phyloP scores from a whole-genome alignment of 1,140 invertebrate species.

The Heliconius eleuchia region DNA sequence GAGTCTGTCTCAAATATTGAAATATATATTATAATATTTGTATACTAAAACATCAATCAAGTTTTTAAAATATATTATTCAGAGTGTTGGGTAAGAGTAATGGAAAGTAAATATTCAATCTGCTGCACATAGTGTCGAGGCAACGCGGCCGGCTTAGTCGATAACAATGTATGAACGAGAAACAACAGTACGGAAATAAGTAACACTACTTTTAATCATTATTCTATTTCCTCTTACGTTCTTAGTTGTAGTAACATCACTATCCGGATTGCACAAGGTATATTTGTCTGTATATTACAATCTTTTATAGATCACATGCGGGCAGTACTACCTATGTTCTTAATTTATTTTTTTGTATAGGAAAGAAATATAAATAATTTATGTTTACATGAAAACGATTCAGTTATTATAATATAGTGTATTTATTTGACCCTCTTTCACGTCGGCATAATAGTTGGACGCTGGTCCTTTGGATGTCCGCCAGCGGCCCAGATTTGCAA shows the following conservation, averaged over 20 bases:
- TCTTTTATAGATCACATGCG: too few species aligned
- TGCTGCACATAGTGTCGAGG: background rate
- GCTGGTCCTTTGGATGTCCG: slow-evolving; percentile 21
- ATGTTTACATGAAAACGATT: background rate
- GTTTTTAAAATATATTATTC: too few species aligned
- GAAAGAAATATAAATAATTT: too few species aligned
- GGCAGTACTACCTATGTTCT: too few species aligned
- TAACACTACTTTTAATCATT: background rate
- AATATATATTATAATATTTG: background rate
- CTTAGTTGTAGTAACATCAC: too few species aligned
- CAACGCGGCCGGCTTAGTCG: too few species aligned
- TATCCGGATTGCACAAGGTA: too few species aligned
- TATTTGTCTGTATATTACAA: too few species aligned
- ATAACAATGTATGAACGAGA: background rate
- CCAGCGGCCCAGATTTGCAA: slow-evolving; percentile 22
- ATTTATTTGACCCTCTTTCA: slow-evolving; percentile 11
- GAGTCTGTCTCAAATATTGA: background rate
- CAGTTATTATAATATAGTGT: slow-evolving; percentile 16
- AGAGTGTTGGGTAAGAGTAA: too few species aligned
- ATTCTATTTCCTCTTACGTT: background rate
- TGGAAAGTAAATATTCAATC: too few species aligned
- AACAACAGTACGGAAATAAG: background rate
- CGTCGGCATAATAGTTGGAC: background rate
- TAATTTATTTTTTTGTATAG: too few species aligned
- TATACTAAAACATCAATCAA: too few species aligned